Base-by-base conservation (phyloP, 2,797 vertebrate species). In the Catostomus latipinnis region DNA sequence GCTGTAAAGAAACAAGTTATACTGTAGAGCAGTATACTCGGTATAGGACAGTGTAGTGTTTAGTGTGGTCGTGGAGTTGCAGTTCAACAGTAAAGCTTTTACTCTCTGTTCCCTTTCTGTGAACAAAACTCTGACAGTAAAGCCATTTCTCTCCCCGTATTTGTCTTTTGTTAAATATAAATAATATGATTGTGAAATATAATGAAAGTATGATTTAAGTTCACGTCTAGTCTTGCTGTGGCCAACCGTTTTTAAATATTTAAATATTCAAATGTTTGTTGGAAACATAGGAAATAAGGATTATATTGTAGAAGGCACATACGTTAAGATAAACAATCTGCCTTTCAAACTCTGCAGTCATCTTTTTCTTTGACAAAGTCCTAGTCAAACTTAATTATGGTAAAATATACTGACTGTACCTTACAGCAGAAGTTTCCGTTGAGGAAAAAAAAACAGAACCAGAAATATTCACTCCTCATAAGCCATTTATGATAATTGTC, bases 401-500 rank as follows among this genome's bases (percentile, higher is more conserved):
- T 14, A 63, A 62, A 75, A 74, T 81, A 69, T 81, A 53, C 54
- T 54, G 63, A 54, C 54, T 63, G 48, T 70, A 62, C 72, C 79
- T 65, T 76, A 70, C 79, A 81, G 65, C 77, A 57, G 18, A 57
- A 56, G 62, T 80, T 80, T 81, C 79, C 57, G 0, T 45, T 50
- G 45, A 70, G 61, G 14, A 56, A 48, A 22, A 70, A 54, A 81
- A 16, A 76, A 79, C 49, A 81, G 80, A 82, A 61, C 65, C 67
- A 77, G 2, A 43, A 10, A 81, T 74, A 48, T 82, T 78, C 45
- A 68, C 57, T 82, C 60, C 76, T 69, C 61, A 69, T 75, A 70
- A 71, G 14, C 76, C 49, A 68, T 58, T 67, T 71, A 70, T 62
- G 14, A 14, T 57, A 71, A 76, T 52, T 60, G 45, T 74, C 73